Conservation (phyloP, 1,140 invertebrate genomes). For the Drosophila insularis region DNA sequence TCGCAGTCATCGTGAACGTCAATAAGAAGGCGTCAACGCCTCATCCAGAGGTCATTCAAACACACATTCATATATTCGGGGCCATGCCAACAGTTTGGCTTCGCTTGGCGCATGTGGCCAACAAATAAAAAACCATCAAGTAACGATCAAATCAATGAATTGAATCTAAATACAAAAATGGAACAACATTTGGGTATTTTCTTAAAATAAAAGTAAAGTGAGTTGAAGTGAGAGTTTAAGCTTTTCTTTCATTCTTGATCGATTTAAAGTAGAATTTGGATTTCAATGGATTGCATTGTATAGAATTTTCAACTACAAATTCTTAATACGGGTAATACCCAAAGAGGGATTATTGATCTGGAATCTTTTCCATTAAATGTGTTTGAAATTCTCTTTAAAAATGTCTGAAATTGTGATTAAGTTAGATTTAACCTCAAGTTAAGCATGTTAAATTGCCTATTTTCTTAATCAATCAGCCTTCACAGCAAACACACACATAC, state of each 20-base stretch:
- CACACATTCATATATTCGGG: background rate
- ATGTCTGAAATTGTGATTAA: background rate
- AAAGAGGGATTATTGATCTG: too few species aligned
- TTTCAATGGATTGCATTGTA: too few species aligned
- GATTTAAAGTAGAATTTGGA: too few species aligned
- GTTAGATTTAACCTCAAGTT: conserved; percentile 2
- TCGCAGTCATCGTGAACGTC: background rate
- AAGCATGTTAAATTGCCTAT: conserved; percentile 5
- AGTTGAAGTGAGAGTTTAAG: too few species aligned
- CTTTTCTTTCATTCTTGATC: too few species aligned
- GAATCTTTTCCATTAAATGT: too few species aligned
- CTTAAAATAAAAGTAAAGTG: too few species aligned
- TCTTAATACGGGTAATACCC: too few species aligned
- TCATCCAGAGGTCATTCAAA: conserved; percentile 1
- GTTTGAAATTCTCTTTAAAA: background rate
- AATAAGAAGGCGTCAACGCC: conserved; percentile 12
- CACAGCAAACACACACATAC: background rate
- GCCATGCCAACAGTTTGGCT: background rate
- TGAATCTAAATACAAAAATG: too few species aligned
- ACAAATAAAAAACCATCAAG: background rate
- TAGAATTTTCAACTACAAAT: too few species aligned
- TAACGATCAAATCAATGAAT: background rate
- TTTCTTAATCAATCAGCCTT: conserved; percentile 15
- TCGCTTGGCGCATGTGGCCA: background rate
- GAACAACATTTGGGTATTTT: too few species aligned